Conservation (phyloP, 2,888 invertebrate genomes). For the Muschampia staudingeri region DNA sequence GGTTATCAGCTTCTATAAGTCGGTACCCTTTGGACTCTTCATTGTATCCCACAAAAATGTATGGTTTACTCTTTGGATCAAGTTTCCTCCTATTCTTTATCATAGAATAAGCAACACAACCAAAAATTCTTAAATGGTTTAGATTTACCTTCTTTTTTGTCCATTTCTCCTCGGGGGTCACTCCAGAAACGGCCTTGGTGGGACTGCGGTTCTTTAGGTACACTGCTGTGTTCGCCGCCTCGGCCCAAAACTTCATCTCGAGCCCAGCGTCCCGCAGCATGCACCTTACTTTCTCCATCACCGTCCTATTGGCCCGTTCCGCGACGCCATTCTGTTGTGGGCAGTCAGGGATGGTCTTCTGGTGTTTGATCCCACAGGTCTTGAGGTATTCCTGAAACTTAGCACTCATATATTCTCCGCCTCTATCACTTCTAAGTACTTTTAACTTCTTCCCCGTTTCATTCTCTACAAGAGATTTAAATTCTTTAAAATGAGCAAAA, state of each 20-base stretch:
- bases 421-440: background rate
- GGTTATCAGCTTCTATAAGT: background rate
- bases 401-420: background rate
- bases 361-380: background rate
- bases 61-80: background rate
- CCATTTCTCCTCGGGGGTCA: background rate
- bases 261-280: background rate
- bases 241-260: background rate
- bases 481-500: background rate
- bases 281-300: background rate
- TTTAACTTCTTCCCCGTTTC: background rate
- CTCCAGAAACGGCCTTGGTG: background rate
- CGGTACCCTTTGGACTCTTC: background rate
- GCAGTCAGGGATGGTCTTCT: background rate
- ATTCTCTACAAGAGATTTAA: background rate
- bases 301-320: background rate
- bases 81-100: background rate
- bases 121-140: conserved; percentile 4
- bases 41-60: background rate
- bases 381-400: background rate
- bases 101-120: background rate
- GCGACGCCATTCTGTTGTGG: background rate
- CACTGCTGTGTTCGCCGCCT: background rate
- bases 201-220: background rate
- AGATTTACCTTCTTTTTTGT: background rate